A percentile compares a stretch with the other conserved stretches of the same genome.
phyloP scores from a whole-genome alignment of 1,140 invertebrate genomes.

The Oncopodura yosiiana region DNA sequence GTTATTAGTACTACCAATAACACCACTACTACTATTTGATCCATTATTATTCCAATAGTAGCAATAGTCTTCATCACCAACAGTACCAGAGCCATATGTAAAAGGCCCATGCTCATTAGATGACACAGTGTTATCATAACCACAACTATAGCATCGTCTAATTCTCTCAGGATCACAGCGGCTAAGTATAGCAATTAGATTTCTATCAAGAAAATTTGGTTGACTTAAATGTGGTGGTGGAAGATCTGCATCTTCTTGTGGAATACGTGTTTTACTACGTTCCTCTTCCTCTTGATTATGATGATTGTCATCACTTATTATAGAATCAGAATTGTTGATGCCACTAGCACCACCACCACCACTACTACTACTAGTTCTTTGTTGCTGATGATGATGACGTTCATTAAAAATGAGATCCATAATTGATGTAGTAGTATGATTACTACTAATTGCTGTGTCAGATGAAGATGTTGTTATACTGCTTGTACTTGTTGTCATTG shows the following conservation, averaged over 20 bases:
- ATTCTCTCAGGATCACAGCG: constrained; percentile 12
- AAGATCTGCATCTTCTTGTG: constrained; percentile 1
- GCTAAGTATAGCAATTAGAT: constrained; percentile 18
- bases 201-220: constrained; percentile 3
- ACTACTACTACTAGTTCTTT: too few species aligned
- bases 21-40: neutral
- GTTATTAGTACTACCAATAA: neutral
- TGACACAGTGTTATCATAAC: constrained; percentile 10
- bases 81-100: neutral
- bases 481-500: too few species aligned
- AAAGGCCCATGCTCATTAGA: neutral
- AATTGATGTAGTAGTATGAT: too few species aligned
- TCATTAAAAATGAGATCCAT: too few species aligned
- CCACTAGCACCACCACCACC: too few species aligned
- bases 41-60: constrained; percentile 1
- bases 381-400: too few species aligned
- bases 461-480: too few species aligned
- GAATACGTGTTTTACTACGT: neutral
- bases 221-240: constrained; percentile 21
- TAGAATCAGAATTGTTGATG: too few species aligned
- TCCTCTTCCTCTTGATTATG: neutral
- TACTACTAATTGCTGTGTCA: too few species aligned
- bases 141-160: constrained; percentile 12
- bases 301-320: too few species aligned
- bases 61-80: neutral